Evolutionary conservation across 64 coral and sea anemone species (phyloP), one percentile per base, ranked within the genome.

Genomic region (Stylophora pistillata): DNA sequence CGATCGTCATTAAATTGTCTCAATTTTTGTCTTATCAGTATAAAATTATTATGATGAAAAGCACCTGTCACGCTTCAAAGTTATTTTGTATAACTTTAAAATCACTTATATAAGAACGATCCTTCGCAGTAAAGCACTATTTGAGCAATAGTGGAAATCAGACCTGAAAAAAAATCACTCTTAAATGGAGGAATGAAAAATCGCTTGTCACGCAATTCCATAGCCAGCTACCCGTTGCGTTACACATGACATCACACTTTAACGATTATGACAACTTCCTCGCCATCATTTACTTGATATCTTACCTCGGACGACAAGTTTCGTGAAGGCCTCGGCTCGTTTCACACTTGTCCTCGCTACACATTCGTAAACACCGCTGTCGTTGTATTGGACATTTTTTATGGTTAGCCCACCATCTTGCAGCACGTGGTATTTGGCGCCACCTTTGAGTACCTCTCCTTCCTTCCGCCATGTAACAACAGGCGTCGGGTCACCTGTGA

Each of bases 291-390:
- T 15, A 2, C 3, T 17, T 28, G 10, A 70, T 58, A 58, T 7
- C 71, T 13, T 55, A 92, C 90, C 80, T 92, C 72, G 69, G 18
- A 92, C 90, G 16, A 92, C 55, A 55, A 92, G 69, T 32, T 86
- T 25, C 37, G 75, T 76, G 9, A 86, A 54, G 28, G 59, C 90
- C 55, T 92, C 90, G 31, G 73, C 82, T 34, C 68, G 37, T 28
- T 53, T 62, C 33, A 85, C 26, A 26, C 78, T 74, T 27, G 83
- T 92, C 28, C 90, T 61, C 34, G 82, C 82, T 0, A 79, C 74
- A 71, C 90, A 92, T 57, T 92, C 90, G 55, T 92, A 92, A 72
- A 18, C 73, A 58, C 90, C 90, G 5, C 74, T 78, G 26, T 92
- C 90, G 6, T 92, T 75, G 75, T 82, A 86, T 72, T 66, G 74